These are phyloP conservation scores for Perithous albicinctus DNA, from an alignment of 2,888 invertebrate species.

Conservation along the genomic window DNA sequence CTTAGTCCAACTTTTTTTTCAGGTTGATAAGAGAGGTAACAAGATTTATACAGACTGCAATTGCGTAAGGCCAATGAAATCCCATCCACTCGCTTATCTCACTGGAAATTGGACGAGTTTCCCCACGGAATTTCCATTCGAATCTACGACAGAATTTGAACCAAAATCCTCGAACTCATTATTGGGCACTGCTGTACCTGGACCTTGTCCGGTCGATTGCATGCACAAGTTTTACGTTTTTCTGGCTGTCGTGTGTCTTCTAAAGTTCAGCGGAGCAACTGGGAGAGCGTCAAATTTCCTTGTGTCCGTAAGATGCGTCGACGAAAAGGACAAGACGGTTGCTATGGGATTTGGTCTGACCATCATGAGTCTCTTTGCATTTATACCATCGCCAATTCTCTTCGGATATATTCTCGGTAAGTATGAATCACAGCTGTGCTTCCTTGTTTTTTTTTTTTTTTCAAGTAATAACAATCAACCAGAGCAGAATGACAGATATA, in stretches of 20 bases:
- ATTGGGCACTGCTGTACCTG: slow-evolving; percentile 84
- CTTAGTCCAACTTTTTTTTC: slow-evolving; percentile 56
- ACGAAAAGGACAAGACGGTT: slow-evolving; percentile 90
- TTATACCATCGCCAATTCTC: slow-evolving; percentile 91
- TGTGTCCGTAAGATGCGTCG: slow-evolving; percentile 89
- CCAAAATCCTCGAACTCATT: slow-evolving; percentile 58
- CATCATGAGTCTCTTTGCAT: slow-evolving; percentile 89
- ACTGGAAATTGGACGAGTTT: slow-evolving; percentile 68
- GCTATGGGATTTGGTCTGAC: slow-evolving; percentile 90
- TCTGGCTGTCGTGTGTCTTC: slow-evolving; percentile 86
- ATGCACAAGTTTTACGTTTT: slow-evolving; percentile 86
- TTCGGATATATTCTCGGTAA: slow-evolving; percentile 90
- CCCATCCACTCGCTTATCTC: slow-evolving; percentile 66
- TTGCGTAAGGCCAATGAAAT: slow-evolving; percentile 82
- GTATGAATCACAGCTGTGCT: slow-evolving; percentile 46
- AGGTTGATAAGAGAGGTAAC: slow-evolving; percentile 77
- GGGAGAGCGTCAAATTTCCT: slow-evolving; percentile 88
- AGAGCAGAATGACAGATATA: not conserved
- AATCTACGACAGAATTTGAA: slow-evolving; percentile 65
- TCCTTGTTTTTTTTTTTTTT: not conserved
- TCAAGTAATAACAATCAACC: not conserved
- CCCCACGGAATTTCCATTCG: slow-evolving; percentile 71
- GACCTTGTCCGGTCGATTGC: slow-evolving; percentile 87
- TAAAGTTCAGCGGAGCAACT: slow-evolving; percentile 88
- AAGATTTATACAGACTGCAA: slow-evolving; percentile 85